Conservation (phyloP, 1,140 invertebrate species). For the Anoplolepis gracilipes region DNA sequence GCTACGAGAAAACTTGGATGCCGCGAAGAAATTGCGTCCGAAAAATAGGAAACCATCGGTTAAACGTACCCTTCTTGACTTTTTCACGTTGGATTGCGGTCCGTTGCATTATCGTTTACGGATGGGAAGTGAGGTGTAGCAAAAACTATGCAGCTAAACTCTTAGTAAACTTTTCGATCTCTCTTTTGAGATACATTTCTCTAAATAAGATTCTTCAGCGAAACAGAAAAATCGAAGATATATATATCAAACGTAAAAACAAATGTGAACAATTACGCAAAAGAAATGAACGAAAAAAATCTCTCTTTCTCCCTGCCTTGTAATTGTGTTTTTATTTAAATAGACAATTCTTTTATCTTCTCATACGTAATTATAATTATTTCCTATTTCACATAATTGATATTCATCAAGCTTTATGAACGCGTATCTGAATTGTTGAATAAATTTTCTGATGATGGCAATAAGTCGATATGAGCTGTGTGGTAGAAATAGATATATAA, state of each 20-base stretch:
- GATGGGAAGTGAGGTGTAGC: conserved; percentile 4
- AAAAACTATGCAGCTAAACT: conserved; percentile 32
- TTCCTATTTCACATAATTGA: background rate
- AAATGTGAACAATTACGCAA: background rate
- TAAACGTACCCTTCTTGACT: conserved; percentile 62
- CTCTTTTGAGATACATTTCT: conserved; percentile 17
- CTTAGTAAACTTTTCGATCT: conserved; percentile 53
- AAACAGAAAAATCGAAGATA: background rate
- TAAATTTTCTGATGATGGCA: background rate
- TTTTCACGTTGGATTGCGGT: conserved; percentile 41
- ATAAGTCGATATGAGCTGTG: background rate
- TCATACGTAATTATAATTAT: background rate
- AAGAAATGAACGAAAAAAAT: background rate
- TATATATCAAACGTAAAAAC: background rate
- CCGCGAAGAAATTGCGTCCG: conserved; percentile 62
- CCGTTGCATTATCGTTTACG: conserved; percentile 50
- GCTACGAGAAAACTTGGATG: conserved; percentile 63
- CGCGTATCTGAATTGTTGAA: conserved; percentile 4
- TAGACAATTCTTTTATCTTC: background rate
- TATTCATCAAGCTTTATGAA: background rate
- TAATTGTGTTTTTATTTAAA: background rate
- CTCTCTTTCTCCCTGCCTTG: background rate
- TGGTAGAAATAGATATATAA: too few relatives aligned
- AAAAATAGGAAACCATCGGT: conserved; percentile 66
- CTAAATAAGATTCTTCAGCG: background rate